These are phyloP conservation scores for Gracilinanus agilis DNA, from an alignment of 2,113 vertebrate species.

Conservation along the genomic window DNA sequence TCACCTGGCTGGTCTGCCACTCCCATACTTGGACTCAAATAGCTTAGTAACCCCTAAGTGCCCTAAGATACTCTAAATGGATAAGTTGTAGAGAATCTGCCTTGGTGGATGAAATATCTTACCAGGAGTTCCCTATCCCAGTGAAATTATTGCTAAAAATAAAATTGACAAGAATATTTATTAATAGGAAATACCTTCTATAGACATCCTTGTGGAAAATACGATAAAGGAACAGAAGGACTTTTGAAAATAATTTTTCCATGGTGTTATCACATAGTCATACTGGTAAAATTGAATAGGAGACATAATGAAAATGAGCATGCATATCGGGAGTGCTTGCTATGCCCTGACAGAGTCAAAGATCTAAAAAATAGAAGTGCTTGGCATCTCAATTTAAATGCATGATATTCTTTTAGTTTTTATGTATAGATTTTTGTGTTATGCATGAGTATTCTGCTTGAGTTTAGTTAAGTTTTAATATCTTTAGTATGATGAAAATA, in stretches of 20 bases:
- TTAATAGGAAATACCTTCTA: background rate
- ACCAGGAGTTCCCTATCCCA: background rate
- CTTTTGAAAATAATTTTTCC: background rate
- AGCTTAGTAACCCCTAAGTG: background rate
- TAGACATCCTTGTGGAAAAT: background rate
- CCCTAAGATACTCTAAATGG: background rate
- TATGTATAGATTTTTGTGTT: background rate
- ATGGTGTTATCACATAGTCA: background rate
- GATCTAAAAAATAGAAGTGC: background rate
- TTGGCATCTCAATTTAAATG: background rate
- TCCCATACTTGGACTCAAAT: background rate
- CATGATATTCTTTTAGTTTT: background rate
- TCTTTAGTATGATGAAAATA: background rate
- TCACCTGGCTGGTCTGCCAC: too few relatives aligned
- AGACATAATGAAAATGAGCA: background rate
- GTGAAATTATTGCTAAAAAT: background rate
- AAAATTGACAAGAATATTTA: background rate
- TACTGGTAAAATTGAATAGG: background rate
- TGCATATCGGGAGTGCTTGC: background rate
- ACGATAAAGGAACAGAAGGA: background rate
- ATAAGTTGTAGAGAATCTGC: background rate
- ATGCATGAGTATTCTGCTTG: background rate
- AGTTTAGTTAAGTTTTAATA: background rate
- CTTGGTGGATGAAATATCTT: background rate
- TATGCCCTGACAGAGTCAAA: background rate